Percentiles rank a stretch among this genome's conserved stretches.
Evolutionary conservation across 2,113 vertebrate species (phyloP).

Genomic region (Blennius ocellaris): DNA sequence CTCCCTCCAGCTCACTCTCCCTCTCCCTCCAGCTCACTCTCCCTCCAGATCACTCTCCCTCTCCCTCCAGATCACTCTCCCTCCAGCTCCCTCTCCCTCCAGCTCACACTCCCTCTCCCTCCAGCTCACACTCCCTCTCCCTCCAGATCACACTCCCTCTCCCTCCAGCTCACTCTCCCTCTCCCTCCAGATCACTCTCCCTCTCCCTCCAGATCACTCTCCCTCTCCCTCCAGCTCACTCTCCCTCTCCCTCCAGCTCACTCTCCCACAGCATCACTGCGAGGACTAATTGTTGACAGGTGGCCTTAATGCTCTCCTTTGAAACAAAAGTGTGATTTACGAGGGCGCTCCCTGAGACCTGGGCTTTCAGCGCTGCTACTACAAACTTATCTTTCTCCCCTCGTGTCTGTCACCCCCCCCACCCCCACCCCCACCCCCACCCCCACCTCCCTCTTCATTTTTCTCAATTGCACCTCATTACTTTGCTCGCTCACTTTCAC

Average conservation of each 20-base stretch:
- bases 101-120: constrained; percentile 28
- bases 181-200: constrained; percentile 21
- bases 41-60: too few species aligned
- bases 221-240: too few species aligned
- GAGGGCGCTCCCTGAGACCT: constrained; percentile 56
- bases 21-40: constrained; percentile 28
- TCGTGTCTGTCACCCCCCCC: constrained; percentile 5
- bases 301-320: constrained; percentile 76
- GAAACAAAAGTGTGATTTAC: constrained; percentile 84
- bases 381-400: constrained; percentile 69
- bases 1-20: constrained; percentile 21
- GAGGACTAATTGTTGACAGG: constrained; percentile 85
- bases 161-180: constrained; percentile 19
- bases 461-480: constrained; percentile 75
- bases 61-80: constrained; percentile 21
- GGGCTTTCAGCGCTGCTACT: constrained; percentile 71
- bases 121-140: constrained; percentile 23
- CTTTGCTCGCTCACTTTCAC: constrained; percentile 74
- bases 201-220: constrained; percentile 28
- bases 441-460: constrained; percentile 60
- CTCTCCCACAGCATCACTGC: constrained; percentile 49
- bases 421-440: constrained; percentile 10
- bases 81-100: constrained; percentile 43
- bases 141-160: constrained; percentile 25
- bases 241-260: constrained; percentile 36